These are phyloP conservation scores for Pseudorectes ferrugineus DNA, from an alignment of 2,113 vertebrate genomes.

Conservation along the genomic window DNA sequence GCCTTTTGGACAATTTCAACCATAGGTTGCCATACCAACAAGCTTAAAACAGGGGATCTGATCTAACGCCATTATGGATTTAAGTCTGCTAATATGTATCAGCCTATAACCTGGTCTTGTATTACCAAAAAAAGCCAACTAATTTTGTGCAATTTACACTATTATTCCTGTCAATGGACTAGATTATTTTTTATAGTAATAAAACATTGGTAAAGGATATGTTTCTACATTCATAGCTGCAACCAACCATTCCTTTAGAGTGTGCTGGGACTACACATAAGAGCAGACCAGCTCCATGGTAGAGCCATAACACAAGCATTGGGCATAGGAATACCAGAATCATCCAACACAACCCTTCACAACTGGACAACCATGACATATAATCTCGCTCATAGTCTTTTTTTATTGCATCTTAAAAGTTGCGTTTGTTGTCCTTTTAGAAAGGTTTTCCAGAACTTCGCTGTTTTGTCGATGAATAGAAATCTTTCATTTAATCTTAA, in stretches of 20 bases:
- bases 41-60: not conserved
- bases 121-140: not conserved
- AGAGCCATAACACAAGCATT: not conserved
- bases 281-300: not conserved
- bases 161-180: not conserved
- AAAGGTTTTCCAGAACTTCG: not conserved
- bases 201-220: not conserved
- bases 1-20: constrained; percentile 8
- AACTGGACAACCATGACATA: not conserved
- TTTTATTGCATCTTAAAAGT: not conserved
- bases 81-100: not conserved
- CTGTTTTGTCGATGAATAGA: not conserved
- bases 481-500: not conserved
- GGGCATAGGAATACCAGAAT: not conserved
- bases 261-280: not conserved
- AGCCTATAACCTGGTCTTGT: not conserved
- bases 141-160: not conserved
- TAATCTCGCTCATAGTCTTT: not conserved
- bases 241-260: not conserved
- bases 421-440: not conserved
- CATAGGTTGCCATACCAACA: constrained; percentile 29
- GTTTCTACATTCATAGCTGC: not conserved
- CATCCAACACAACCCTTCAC: not conserved
- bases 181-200: not conserved
- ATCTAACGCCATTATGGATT: not conserved